Percentiles rank a stretch among this genome's conserved stretches.
phyloP scores from a whole-genome alignment of 2,797 vertebrate species.

The Aldrovandia affinis region DNA sequence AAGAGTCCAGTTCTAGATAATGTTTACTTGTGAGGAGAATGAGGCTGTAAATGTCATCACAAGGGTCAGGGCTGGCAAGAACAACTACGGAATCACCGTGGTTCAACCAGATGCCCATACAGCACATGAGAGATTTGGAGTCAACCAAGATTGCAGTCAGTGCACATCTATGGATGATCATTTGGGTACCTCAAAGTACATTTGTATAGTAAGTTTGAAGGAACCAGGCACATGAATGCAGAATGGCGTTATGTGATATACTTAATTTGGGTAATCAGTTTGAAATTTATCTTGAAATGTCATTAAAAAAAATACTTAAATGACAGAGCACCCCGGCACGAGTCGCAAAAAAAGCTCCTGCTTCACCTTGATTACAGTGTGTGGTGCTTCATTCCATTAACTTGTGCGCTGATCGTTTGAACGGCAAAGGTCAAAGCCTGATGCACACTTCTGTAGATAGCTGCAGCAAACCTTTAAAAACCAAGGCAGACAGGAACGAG shows the following conservation, averaged over 20 bases:
- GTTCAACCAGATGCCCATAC: neutral
- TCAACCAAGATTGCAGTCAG: neutral
- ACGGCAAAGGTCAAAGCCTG: neutral
- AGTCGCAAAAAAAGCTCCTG: neutral
- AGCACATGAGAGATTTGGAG: neutral
- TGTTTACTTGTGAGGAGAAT: too few relatives aligned
- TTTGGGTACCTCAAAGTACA: neutral
- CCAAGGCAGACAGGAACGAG: neutral
- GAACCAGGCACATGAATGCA: neutral
- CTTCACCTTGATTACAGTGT: neutral
- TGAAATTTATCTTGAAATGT: neutral
- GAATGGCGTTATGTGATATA: neutral
- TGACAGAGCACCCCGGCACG: neutral
- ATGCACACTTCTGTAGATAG: neutral
- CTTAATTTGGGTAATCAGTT: neutral
- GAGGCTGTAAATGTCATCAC: neutral
- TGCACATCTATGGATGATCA: neutral
- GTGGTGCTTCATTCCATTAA: conserved; percentile 14
- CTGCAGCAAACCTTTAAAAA: neutral
- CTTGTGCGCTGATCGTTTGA: neutral
- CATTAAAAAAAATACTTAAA: neutral
- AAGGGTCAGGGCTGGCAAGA: neutral
- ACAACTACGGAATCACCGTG: neutral
- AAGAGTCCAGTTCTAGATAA: too few relatives aligned
- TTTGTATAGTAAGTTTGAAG: neutral